Evolutionary conservation across 2,113 vertebrate genomes (phyloP).

Genomic region (Nansenia antarctica): DNA sequence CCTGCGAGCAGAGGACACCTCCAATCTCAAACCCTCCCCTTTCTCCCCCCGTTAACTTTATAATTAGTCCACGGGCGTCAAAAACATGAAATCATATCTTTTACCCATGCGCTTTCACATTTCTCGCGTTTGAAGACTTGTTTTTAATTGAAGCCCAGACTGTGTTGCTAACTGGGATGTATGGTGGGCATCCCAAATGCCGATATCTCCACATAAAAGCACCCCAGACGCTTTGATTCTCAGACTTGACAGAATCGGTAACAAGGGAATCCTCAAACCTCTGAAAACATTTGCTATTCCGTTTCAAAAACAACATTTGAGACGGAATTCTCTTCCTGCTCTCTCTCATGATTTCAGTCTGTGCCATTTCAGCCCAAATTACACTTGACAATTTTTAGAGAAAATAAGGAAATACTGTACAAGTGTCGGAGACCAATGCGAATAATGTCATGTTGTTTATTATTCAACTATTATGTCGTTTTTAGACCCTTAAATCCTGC

Average conservation of each 20-base stretch:
- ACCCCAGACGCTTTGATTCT: constrained; percentile 31
- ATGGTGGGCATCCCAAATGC: constrained; percentile 1
- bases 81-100: constrained; percentile 25
- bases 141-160: constrained; percentile 19
- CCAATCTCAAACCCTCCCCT: not conserved
- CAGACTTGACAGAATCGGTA: not conserved
- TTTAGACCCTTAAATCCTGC: not conserved
- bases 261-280: constrained; percentile 7
- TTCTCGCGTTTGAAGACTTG: constrained; percentile 3
- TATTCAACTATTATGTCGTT: not conserved
- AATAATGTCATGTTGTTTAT: not conserved
- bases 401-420: not conserved
- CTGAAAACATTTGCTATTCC: constrained; percentile 6
- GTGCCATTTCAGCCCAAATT: not conserved
- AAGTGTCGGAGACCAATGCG: not conserved
- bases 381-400: not conserved
- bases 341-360: not conserved
- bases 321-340: not conserved
- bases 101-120: constrained; percentile 23
- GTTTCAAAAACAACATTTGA: constrained; percentile 18
- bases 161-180: constrained; percentile 23
- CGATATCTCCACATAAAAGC: constrained; percentile 19
- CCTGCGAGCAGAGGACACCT: not conserved
- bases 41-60: constrained; percentile 11
- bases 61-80: constrained; percentile 38